Percentiles rank a stretch among this genome's conserved stretches.
phyloP scores from a whole-genome alignment of 2,888 invertebrate species.

The Petrolisthes cinctipes region DNA sequence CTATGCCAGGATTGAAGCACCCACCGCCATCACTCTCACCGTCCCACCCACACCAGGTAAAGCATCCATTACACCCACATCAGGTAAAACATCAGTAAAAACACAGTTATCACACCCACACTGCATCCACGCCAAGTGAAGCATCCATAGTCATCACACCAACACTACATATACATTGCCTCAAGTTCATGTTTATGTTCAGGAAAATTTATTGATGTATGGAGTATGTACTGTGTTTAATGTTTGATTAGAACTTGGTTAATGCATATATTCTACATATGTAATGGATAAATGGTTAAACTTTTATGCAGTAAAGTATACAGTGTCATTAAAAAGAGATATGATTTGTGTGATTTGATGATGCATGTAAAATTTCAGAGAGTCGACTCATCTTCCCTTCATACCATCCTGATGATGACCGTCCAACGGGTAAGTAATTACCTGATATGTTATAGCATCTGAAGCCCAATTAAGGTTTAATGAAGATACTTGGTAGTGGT shows the following conservation, averaged over 20 bases:
- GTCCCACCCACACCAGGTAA: constrained; percentile 43
- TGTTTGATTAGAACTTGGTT: no score
- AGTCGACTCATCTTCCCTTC: constrained; percentile 25
- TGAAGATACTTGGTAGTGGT: not conserved
- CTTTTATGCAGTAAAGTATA: not conserved
- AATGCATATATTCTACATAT: no score
- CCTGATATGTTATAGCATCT: not conserved
- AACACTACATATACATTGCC: no score
- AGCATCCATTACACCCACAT: no score
- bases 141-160: no score
- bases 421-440: constrained; percentile 32
- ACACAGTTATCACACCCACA: no score
- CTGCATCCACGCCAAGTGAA: no score
- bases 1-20: constrained; percentile 43
- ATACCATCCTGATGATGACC: constrained; percentile 19
- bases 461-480: not conserved
- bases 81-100: no score
- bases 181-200: no score
- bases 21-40: constrained; percentile 48
- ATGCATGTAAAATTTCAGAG: constrained; percentile 21
- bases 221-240: no score
- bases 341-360: not conserved
- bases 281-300: not conserved
- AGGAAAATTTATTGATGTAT: no score
- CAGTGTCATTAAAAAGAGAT: not conserved